phyloP scores from a whole-genome alignment of 2,113 vertebrate species.

The Apteryx mantelli region DNA sequence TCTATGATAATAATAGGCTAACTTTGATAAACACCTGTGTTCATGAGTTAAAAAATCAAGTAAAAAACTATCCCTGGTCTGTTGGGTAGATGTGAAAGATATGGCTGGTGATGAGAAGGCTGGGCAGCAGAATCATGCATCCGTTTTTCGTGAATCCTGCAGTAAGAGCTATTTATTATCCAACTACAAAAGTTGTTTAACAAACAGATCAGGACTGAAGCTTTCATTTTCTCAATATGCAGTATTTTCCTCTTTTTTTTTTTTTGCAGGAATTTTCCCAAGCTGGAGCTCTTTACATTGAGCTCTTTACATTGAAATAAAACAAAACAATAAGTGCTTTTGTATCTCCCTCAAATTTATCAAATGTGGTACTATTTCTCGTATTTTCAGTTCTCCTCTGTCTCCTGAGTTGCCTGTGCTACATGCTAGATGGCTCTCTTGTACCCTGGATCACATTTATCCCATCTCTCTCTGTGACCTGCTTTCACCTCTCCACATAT shows the following conservation, averaged over 20 bases:
- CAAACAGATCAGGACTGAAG: background rate
- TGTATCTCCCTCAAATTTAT: background rate
- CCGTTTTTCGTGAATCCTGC: background rate
- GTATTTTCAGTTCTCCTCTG: background rate
- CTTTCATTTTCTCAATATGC: background rate
- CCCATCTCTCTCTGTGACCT: background rate
- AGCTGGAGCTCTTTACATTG: background rate
- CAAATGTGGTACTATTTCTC: background rate
- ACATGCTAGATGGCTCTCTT: conserved; percentile 1
- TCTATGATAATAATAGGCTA: background rate
- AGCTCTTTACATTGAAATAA: background rate
- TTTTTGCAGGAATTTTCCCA: background rate
- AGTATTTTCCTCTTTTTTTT: background rate
- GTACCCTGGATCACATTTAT: background rate
- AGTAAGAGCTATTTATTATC: background rate
- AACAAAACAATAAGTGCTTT: background rate
- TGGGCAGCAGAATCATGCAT: background rate
- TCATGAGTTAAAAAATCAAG: background rate
- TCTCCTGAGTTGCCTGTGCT: background rate
- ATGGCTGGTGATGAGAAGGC: background rate
- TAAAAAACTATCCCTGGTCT: background rate
- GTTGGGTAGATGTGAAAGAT: background rate
- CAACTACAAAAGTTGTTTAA: background rate
- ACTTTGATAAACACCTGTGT: background rate
- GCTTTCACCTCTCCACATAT: background rate